Evolutionary conservation across 1,140 invertebrate species (phyloP).

Genomic region (Saccostrea glomerata): DNA sequence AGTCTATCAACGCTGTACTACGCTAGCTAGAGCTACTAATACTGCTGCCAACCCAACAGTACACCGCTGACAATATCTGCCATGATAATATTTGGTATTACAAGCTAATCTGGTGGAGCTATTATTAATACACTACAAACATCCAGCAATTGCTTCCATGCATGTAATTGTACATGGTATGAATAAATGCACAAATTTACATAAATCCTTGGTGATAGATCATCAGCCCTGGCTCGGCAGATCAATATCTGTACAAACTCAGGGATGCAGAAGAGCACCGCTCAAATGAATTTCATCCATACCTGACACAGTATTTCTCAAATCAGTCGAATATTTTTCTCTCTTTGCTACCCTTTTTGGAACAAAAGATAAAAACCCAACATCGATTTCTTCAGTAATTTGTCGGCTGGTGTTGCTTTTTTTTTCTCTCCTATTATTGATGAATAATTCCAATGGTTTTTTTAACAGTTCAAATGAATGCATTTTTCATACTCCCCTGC

Average conservation of each 20-base stretch:
- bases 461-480: slow-evolving; percentile 29
- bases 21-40: background rate
- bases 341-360: background rate
- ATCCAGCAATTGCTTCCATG: slow-evolving; percentile 23
- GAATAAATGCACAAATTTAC: slow-evolving; percentile 37
- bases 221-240: background rate
- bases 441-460: background rate
- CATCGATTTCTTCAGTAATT: slow-evolving; percentile 24
- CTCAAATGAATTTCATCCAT: slow-evolving; percentile 19
- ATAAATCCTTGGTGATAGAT: slow-evolving; percentile 38
- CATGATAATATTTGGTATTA: slow-evolving; percentile 17
- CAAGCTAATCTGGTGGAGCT: background rate
- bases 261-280: slow-evolving; percentile 22
- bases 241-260: slow-evolving; percentile 26
- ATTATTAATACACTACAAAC: slow-evolving; percentile 38
- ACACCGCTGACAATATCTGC: slow-evolving; percentile 5
- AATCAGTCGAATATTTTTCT: background rate
- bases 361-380: slow-evolving; percentile 8
- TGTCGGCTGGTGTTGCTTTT: slow-evolving; percentile 1
- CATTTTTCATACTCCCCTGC: slow-evolving; percentile 25
- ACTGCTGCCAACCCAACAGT: background rate
- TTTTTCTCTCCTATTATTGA: background rate
- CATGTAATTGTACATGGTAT: slow-evolving; percentile 34
- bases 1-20: slow-evolving; percentile 1
- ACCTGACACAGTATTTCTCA: slow-evolving; percentile 6